phyloP scores from a whole-genome alignment of 2,797 vertebrate genomes.

The Phalanger gymnotis region DNA sequence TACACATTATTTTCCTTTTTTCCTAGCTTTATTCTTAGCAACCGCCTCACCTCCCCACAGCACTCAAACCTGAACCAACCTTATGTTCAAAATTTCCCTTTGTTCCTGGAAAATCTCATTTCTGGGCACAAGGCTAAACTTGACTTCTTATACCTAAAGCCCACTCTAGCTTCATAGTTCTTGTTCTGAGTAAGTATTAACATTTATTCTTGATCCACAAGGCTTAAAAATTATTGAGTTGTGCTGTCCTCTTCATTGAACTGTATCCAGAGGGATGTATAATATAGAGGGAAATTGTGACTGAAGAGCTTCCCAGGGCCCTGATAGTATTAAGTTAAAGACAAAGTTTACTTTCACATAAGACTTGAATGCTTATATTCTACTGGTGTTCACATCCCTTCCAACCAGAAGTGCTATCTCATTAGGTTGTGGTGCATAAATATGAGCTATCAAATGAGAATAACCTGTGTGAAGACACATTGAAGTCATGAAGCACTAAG shows the following conservation, averaged over 20 bases:
- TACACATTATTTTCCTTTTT: not conserved
- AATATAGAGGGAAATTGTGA: not conserved
- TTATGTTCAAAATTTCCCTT: not conserved
- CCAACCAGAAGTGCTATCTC: not conserved
- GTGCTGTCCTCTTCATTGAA: not conserved
- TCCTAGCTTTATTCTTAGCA: not conserved
- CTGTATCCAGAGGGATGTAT: not conserved
- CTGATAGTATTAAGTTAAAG: constrained; percentile 47
- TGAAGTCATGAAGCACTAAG: not conserved
- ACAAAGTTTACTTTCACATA: constrained; percentile 40
- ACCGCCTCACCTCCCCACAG: not conserved
- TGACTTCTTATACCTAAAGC: not conserved
- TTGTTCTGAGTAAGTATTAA: not conserved
- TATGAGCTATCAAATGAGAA: not conserved
- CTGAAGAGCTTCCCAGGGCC: not conserved
- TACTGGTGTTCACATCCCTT: not conserved
- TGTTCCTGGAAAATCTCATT: not conserved
- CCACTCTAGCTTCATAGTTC: not conserved
- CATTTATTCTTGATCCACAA: not conserved
- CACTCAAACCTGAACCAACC: not conserved
- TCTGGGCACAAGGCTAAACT: constrained; percentile 27
- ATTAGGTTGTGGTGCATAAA: not conserved
- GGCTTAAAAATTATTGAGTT: not conserved
- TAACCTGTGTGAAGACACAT: not conserved
- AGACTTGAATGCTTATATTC: rapidly evolving